Conservation (phyloP, 2,113 vertebrate species). For the Alouatta palliata region DNA sequence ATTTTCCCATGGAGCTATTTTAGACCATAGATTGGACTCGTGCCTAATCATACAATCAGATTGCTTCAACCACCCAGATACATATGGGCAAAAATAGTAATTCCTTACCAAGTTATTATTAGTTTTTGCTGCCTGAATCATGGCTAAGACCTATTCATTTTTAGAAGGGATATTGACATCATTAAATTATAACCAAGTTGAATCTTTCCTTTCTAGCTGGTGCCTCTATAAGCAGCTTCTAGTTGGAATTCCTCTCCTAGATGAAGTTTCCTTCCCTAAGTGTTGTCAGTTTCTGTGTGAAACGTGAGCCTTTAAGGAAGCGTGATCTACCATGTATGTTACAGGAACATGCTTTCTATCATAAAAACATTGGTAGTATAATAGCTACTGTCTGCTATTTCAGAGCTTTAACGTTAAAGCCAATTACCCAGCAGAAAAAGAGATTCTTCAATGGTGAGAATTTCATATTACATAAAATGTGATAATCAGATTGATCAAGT, state of each 20-base stretch:
- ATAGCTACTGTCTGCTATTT: not conserved
- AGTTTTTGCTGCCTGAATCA: slow-evolving; percentile 42
- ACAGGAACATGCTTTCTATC: not conserved
- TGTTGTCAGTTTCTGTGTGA: not conserved
- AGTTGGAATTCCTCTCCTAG: not conserved
- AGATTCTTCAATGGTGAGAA: slow-evolving; percentile 17
- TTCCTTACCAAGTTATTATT: slow-evolving; percentile 59
- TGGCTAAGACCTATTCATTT: slow-evolving; percentile 19
- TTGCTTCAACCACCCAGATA: slow-evolving; percentile 27
- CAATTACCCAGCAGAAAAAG: not conserved
- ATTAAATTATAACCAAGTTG: slow-evolving; percentile 35
- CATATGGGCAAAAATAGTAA: slow-evolving; percentile 57
- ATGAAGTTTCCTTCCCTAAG: not conserved
- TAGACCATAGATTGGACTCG: slow-evolving; percentile 11
- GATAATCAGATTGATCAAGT: not conserved
- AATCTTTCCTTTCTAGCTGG: not conserved
- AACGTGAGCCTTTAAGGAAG: not conserved
- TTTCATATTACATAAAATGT: not conserved
- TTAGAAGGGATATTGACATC: slow-evolving; percentile 43
- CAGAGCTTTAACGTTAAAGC: not conserved
- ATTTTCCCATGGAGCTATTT: slow-evolving; percentile 56
- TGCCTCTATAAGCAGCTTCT: not conserved
- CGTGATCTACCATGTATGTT: not conserved
- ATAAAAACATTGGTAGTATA: not conserved
- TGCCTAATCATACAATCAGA: slow-evolving; percentile 63